phyloP scores from a whole-genome alignment of 2,888 invertebrate genomes.

The Molorchus minor region DNA sequence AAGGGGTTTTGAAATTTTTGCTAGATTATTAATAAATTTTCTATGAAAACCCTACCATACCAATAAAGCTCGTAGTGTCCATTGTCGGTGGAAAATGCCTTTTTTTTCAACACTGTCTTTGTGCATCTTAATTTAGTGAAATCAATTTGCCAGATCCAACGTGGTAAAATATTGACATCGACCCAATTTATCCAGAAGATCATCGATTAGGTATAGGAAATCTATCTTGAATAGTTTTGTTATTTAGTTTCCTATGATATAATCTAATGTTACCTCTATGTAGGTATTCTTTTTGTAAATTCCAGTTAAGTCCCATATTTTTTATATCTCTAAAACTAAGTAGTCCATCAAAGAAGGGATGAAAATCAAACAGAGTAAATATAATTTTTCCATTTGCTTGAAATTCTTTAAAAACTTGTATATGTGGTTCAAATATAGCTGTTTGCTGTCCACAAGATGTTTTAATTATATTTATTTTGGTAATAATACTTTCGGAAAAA shows the following conservation, averaged over 20 bases:
- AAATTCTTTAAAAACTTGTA: constrained; percentile 13
- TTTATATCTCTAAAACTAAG: constrained; percentile 1
- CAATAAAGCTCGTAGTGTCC: background rate
- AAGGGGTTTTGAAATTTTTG: background rate
- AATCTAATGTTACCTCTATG: background rate
- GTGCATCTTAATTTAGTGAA: constrained; percentile 11
- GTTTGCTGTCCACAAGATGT: constrained; percentile 4
- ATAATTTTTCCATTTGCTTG: constrained; percentile 1
- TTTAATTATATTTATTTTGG: no score
- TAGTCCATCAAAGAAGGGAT: constrained; percentile 9
- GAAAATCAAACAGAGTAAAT: background rate
- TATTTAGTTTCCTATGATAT: constrained; percentile 6
- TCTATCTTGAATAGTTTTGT: constrained; percentile 8
- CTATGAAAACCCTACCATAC: background rate
- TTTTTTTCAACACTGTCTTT: constrained; percentile 8
- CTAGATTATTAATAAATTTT: background rate
- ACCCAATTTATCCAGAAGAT: background rate
- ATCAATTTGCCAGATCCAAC: background rate
- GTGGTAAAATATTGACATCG: background rate
- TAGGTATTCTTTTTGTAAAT: background rate
- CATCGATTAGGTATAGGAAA: constrained; percentile 8
- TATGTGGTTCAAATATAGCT: constrained; percentile 16
- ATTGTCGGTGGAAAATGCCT: background rate
- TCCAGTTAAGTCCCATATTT: constrained; percentile 12
- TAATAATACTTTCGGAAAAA: no score